Evolutionary conservation across 1,140 invertebrate species (phyloP).

Genomic region (Anastrepha obliqua): DNA sequence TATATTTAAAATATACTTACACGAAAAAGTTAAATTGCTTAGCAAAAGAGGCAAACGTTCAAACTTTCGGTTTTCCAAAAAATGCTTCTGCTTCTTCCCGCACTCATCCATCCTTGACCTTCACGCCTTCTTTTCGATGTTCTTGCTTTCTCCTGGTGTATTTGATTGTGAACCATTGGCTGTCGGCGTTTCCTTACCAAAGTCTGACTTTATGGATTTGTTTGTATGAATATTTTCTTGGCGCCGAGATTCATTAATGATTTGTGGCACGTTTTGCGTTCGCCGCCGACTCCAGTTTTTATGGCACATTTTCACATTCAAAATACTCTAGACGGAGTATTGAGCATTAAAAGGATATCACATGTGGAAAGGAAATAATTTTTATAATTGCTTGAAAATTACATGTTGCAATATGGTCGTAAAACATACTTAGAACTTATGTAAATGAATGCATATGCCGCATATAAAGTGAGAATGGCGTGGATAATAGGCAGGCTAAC

Average conservation of each 20-base stretch:
- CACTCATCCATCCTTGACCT: constrained; percentile 12
- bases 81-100: background rate
- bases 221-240: constrained; percentile 5
- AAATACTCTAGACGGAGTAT: background rate
- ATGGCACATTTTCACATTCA: constrained; percentile 26
- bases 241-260: constrained; percentile 48
- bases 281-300: constrained; percentile 15
- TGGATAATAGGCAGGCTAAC: background rate
- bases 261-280: constrained; percentile 46
- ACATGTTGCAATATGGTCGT: constrained; percentile 37
- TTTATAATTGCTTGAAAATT: constrained; percentile 51
- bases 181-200: background rate
- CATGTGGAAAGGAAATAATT: constrained; percentile 26
- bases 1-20: too few relatives aligned
- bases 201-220: background rate
- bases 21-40: background rate
- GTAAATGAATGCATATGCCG: background rate
- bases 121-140: constrained; percentile 11
- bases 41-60: background rate
- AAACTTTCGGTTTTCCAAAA: background rate
- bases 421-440: constrained; percentile 39
- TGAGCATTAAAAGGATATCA: constrained; percentile 11
- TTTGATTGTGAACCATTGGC: background rate
- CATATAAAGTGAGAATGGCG: constrained; percentile 8
- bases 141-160: background rate